Percentiles rank a stretch among this genome's conserved stretches.
Evolutionary conservation across 2,888 invertebrate genomes (phyloP).

Genomic region (Achlya flavicornis): DNA sequence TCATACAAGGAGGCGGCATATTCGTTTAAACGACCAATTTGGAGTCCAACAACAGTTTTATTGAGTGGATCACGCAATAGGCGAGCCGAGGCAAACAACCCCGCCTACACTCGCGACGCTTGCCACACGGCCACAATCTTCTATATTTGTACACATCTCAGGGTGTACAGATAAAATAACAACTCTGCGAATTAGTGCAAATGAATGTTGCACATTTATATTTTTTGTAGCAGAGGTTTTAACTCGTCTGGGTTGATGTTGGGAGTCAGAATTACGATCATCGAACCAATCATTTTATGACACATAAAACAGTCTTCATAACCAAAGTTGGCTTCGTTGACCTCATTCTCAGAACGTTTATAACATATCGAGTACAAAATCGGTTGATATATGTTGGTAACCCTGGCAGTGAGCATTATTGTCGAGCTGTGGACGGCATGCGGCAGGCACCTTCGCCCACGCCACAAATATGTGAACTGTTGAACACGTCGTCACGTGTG

Average conservation of each 20-base stretch:
- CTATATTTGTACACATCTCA: conserved; percentile 55
- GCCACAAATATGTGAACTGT: conserved; percentile 1
- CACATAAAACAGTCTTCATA: background rate
- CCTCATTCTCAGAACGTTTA: background rate
- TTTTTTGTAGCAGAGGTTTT: background rate
- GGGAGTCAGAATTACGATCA: background rate
- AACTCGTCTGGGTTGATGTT: background rate
- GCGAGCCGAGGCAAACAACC: conserved; percentile 76
- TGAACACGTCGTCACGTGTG: background rate
- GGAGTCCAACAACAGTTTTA: conserved; percentile 69
- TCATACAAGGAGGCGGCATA: conserved; percentile 45
- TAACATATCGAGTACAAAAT: background rate
- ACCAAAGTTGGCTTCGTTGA: background rate
- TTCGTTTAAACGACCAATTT: conserved; percentile 63
- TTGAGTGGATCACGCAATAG: conserved; percentile 76
- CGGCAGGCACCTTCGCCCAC: conserved; percentile 9
- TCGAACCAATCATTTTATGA: background rate
- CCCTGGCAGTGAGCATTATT: conserved; percentile 7
- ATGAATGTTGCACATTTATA: conserved; percentile 1
- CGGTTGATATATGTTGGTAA: background rate
- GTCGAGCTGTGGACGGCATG: too few species aligned
- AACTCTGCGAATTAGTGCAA: conserved; percentile 10
- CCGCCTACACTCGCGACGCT: conserved; percentile 63
- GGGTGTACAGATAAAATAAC: conserved; percentile 30
- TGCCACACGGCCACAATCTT: conserved; percentile 48